phyloP scores from a whole-genome alignment of 2,797 vertebrate genomes.

The Anguilla anguilla region DNA sequence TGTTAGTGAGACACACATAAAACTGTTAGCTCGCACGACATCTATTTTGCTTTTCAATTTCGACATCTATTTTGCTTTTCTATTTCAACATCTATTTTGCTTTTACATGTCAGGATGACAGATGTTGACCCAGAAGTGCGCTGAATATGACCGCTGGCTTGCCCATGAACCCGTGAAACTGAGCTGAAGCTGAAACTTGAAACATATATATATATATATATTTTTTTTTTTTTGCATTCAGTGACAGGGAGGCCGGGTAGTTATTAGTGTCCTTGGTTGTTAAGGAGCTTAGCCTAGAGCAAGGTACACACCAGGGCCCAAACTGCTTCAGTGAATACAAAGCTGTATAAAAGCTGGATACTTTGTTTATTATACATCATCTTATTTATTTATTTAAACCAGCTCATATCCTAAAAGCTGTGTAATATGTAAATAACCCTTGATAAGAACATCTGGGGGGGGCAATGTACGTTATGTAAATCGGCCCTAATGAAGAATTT shows the following conservation, averaged over 20 bases:
- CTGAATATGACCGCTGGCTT: neutral
- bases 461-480: neutral
- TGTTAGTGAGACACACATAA: neutral
- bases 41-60: too few relatives aligned
- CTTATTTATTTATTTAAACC: neutral
- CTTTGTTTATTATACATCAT: neutral
- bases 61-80: too few relatives aligned
- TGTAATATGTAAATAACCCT: neutral
- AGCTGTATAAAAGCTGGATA: neutral
- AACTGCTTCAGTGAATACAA: neutral
- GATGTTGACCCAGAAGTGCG: too few relatives aligned
- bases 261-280: too few relatives aligned
- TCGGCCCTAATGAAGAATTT: neutral
- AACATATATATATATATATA: too few relatives aligned
- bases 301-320: neutral
- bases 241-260: neutral
- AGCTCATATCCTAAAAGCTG: neutral
- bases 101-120: too few relatives aligned
- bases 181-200: neutral
- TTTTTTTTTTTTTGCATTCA: neutral
- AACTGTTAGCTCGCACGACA: neutral
- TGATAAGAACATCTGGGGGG: neutral
- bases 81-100: too few relatives aligned
- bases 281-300: too few relatives aligned
- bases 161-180: neutral